Evolutionary conservation across 1,140 invertebrate genomes (phyloP).

Genomic region (Brachionus asplanchnoidis): DNA sequence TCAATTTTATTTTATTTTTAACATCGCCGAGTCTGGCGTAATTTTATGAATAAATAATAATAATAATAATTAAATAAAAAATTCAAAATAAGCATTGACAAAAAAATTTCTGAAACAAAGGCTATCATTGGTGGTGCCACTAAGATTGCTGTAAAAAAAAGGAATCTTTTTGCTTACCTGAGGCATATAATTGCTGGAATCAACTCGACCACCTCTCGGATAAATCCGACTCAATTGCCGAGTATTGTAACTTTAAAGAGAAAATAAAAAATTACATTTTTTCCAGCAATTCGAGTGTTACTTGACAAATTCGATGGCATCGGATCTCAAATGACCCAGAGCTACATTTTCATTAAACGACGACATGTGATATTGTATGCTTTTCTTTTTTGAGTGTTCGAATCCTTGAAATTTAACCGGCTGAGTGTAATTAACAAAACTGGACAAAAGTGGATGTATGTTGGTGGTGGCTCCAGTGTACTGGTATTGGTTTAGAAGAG

Average conservation of each 20-base stretch:
- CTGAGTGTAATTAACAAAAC: conserved; percentile 98
- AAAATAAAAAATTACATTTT: conserved; percentile 44
- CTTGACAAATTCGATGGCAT: conserved; percentile 97
- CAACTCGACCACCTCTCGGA: conserved; percentile 93
- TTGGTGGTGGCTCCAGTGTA: conserved; percentile 97
- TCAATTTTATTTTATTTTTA: too few species aligned
- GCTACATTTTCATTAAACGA: conserved; percentile 95
- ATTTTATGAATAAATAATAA: too few species aligned
- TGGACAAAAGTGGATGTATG: conserved; percentile 95
- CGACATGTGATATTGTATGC: conserved; percentile 95
- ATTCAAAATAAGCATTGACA: too few species aligned
- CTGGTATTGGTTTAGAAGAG: conserved; percentile 63
- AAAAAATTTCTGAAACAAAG: too few species aligned
- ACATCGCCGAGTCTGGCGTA: too few species aligned
- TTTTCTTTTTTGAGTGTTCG: conserved; percentile 90
- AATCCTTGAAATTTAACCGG: conserved; percentile 98
- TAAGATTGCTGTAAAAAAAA: too few species aligned
- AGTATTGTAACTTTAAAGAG: conserved; percentile 76
- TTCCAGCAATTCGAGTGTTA: conserved; percentile 49
- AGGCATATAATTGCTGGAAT: conserved; percentile 99
- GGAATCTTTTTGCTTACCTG: conserved; percentile 69
- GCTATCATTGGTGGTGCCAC: too few species aligned
- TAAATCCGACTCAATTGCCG: conserved; percentile 95
- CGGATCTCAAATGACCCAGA: conserved; percentile 85
- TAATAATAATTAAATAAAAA: too few species aligned